Evolutionary conservation across 2,888 invertebrate genomes (phyloP).

Genomic region (Parasteatoda lunata): DNA sequence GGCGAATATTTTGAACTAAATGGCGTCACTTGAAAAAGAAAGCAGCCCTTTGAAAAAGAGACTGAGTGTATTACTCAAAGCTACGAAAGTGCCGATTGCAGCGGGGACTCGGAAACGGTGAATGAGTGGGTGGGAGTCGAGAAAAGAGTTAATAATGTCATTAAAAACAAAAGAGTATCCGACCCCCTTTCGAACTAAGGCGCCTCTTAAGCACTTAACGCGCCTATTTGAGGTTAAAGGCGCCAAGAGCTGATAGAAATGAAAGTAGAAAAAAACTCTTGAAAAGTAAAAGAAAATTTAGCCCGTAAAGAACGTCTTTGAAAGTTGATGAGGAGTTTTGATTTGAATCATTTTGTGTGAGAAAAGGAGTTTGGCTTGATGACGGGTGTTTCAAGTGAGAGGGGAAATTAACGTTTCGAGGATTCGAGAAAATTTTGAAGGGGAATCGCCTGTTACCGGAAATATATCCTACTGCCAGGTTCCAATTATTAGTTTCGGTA

Average conservation of each 20-base stretch:
- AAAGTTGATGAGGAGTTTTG: constrained; percentile 66
- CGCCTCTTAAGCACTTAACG: constrained; percentile 68
- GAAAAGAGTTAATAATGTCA: constrained; percentile 68
- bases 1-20: constrained; percentile 25
- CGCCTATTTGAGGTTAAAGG: constrained; percentile 67
- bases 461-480: constrained; percentile 32
- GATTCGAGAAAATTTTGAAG: constrained; percentile 19
- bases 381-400: constrained; percentile 26
- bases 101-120: constrained; percentile 1
- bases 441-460: constrained; percentile 23
- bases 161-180: constrained; percentile 65
- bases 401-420: constrained; percentile 53
- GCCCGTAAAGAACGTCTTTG: constrained; percentile 3
- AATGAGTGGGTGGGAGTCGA: not conserved
- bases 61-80: constrained; percentile 50
- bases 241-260: constrained; percentile 30
- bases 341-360: constrained; percentile 63
- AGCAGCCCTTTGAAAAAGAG: constrained; percentile 16
- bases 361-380: constrained; percentile 55
- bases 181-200: constrained; percentile 40
- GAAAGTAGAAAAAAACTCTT: constrained; percentile 29
- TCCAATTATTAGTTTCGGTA: constrained; percentile 37
- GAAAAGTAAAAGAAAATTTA: constrained; percentile 7
- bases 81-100: constrained; percentile 58
- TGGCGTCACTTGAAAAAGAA: constrained; percentile 19